These are phyloP conservation scores for Nasonia oneida DNA, from an alignment of 2,888 invertebrate genomes.

Conservation along the genomic window DNA sequence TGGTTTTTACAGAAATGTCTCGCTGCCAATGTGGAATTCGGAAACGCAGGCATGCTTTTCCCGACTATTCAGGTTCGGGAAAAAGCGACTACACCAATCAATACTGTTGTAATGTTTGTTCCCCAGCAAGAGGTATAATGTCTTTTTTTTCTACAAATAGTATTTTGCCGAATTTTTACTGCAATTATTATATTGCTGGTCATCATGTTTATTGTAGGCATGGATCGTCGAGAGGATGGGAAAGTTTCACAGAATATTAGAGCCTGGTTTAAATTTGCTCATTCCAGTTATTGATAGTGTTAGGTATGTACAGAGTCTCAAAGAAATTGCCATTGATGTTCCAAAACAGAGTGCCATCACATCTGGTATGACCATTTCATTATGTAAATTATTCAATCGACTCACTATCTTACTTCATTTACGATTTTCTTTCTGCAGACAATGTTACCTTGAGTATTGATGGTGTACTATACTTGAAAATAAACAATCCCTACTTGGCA, in stretches of 20 bases:
- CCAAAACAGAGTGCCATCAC: conserved; percentile 99
- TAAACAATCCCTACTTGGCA: conserved; percentile 95
- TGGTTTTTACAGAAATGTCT: conserved; percentile 52
- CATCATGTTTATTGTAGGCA: conserved; percentile 82
- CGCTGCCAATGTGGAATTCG: conserved; percentile 57
- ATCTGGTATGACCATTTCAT: conserved; percentile 80
- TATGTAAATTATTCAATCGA: neutral
- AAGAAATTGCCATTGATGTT: conserved; percentile 99
- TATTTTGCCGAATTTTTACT: conserved; percentile 19
- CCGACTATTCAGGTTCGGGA: conserved; percentile 71
- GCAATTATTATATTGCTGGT: conserved; percentile 11
- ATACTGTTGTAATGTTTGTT: conserved; percentile 97
- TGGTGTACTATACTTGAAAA: conserved; percentile 96
- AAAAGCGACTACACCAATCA: conserved; percentile 87
- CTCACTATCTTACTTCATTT: neutral
- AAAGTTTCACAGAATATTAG: conserved; percentile 94
- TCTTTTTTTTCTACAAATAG: conserved; percentile 35
- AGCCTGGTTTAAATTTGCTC: conserved; percentile 96
- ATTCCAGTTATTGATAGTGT: conserved; percentile 95
- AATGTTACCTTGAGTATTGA: conserved; percentile 98
- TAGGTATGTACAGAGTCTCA: conserved; percentile 98
- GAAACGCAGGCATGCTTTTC: conserved; percentile 54
- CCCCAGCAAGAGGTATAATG: conserved; percentile 96
- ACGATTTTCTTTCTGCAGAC: conserved; percentile 81
- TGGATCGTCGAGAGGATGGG: conserved; percentile 99